Conservation (phyloP, 2,797 vertebrate species). For the Ciconia nigra region DNA sequence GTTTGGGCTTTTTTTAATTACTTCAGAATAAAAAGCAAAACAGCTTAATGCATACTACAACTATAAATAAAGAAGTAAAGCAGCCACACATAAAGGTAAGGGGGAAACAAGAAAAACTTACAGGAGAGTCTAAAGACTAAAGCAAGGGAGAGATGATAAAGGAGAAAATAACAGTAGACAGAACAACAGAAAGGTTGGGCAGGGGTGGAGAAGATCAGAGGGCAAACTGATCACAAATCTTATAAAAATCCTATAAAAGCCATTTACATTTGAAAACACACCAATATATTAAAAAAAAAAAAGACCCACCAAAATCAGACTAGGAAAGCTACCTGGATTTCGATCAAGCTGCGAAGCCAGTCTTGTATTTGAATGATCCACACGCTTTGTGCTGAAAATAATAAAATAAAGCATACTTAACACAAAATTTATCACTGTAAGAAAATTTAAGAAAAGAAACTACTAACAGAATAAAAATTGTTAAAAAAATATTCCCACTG, state of each 20-base stretch:
- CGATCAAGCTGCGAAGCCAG: conserved; percentile 96
- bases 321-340: conserved; percentile 87
- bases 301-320: not conserved
- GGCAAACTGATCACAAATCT: not conserved
- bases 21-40: not conserved
- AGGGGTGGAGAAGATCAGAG: not conserved
- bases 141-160: not conserved
- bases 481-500: not conserved
- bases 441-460: not conserved
- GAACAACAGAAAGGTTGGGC: not conserved
- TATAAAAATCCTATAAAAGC: not conserved
- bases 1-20: not conserved
- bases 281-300: not conserved
- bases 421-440: not conserved
- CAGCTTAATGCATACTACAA: not conserved
- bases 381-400: conserved; percentile 87
- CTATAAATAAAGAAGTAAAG: not conserved
- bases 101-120: not conserved
- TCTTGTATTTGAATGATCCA: conserved; percentile 97
- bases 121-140: not conserved
- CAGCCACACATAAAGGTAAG: not conserved
- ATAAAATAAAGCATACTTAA: conserved; percentile 28
- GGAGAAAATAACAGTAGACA: not conserved
- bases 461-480: not conserved
- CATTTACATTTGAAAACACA: not conserved